Base-by-base conservation (phyloP, 2,888 invertebrate genomes). In the Lepetodrilus schrolli region DNA sequence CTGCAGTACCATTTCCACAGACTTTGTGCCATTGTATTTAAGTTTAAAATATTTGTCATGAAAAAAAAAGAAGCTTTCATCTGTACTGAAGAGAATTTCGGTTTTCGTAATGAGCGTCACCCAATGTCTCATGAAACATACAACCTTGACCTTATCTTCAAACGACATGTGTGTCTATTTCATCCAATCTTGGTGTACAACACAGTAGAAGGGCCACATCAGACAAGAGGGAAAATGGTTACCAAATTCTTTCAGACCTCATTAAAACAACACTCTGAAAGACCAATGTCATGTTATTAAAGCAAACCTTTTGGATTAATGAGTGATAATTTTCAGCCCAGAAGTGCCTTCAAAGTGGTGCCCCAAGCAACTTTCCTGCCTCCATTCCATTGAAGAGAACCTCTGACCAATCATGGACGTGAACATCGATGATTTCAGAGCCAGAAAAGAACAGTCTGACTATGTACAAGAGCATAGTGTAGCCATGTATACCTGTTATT, bases 241-340 rank as follows among this genome's bases (percentile, higher is more conserved):
- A 17, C 51, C n/a, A 30, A 34, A 58, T 30, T 30, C 58, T 58
- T 23, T 34, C 17, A 23, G 30, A 34, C 58, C 58, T 30, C 30
- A 58, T 58, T 58, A 30, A 58, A 30, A 30, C 58, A 30, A 58
- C 26, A 58, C 21, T 58, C 30, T 58, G 58, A 58, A 30, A 58
- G 17, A 23, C 58, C 58, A 26, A 58, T 34, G 26, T 34, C 30
- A 30, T 58, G 58, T 30, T 58, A 30, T 30, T 58, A 21, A 58
- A 58, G 26, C 58, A 58, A 58, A 58, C 58, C 58, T 58, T 58
- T 58, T 58, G 58, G 58, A 17, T 26, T 58, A 58, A 58, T 58
- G 58, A 58, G 58, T 58, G 58, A 58, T 58, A 58, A 58, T 58
- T 58, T 58, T 30, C 21, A 58, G 26, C 34, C 58, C 26, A 58